A percentile compares a stretch with the other conserved stretches of the same genome.
Conservation (phyloP, 2,888 invertebrate species). For the Volucella inanis region DNA sequence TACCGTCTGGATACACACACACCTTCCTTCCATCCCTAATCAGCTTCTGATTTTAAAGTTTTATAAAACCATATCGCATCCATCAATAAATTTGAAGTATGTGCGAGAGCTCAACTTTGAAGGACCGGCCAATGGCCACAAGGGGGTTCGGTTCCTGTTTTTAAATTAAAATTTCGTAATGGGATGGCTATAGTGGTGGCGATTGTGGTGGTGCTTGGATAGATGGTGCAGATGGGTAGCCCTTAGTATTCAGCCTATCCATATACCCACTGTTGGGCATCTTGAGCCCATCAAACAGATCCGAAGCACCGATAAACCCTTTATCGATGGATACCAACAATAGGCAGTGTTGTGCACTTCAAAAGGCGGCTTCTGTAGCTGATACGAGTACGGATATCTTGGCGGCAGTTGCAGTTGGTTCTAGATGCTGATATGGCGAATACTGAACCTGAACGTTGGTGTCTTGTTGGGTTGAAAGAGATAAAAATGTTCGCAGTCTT, state of each 20-base stretch:
- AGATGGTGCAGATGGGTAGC: slow-evolving; percentile 28
- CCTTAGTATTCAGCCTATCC: slow-evolving; percentile 50
- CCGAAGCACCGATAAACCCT: slow-evolving; percentile 66
- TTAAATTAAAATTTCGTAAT: slow-evolving; percentile 71
- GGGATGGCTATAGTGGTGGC: neutral
- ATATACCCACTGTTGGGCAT: slow-evolving; percentile 45
- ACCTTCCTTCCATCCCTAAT: slow-evolving; percentile 63
- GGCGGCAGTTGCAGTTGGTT: slow-evolving; percentile 16
- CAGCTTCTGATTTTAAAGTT: slow-evolving; percentile 72
- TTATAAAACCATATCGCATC: slow-evolving; percentile 75
- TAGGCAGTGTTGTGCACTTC: slow-evolving; percentile 70
- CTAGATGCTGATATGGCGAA: neutral
- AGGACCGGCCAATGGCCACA: slow-evolving; percentile 16
- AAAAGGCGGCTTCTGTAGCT: slow-evolving; percentile 65
- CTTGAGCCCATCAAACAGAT: slow-evolving; percentile 69
- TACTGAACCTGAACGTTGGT: slow-evolving; percentile 15
- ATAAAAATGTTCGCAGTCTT: slow-evolving; percentile 57
- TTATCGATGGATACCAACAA: slow-evolving; percentile 75
- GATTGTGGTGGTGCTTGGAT: neutral
- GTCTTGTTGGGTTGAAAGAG: slow-evolving; percentile 13
- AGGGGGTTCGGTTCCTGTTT: slow-evolving; percentile 42
- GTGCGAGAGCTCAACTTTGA: slow-evolving; percentile 36
- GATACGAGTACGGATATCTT: slow-evolving; percentile 13
- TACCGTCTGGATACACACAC: slow-evolving; percentile 30
- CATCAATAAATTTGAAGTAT: slow-evolving; percentile 75